A percentile compares a stretch with the other conserved stretches of the same genome.
These are phyloP conservation scores for Megaustenia siamemsis DNA, from an alignment of 2,888 invertebrate species.

Conservation along the genomic window DNA sequence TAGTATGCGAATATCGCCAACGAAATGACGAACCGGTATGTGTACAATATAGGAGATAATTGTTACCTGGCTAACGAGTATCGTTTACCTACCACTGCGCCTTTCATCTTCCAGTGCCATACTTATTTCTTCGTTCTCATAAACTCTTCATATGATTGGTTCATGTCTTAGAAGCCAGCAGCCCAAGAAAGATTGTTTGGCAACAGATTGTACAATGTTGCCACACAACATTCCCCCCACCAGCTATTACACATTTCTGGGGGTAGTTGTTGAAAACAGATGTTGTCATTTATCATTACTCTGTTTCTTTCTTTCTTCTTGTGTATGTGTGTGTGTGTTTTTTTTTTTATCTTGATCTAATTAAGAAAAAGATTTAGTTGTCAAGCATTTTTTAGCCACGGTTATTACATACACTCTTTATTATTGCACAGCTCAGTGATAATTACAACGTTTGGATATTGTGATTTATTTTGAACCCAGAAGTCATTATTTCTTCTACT, in stretches of 20 bases:
- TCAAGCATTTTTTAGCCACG: not conserved
- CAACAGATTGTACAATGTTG: not conserved
- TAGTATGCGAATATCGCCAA: too few species aligned
- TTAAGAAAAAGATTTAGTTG: too few species aligned
- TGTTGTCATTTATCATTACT: conserved; percentile 13
- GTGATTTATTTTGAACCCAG: too few species aligned
- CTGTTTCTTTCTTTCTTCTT: not conserved
- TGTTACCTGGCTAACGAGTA: not conserved
- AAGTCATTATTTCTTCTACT: too few species aligned
- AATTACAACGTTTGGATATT: not conserved
- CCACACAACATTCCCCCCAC: not conserved
- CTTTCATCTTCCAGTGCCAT: conserved; percentile 28
- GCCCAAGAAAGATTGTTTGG: not conserved
- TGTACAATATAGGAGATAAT: not conserved
- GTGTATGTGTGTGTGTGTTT: too few species aligned
- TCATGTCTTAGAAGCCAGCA: not conserved
- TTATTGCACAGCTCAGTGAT: not conserved
- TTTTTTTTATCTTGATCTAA: not conserved
- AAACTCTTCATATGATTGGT: not conserved
- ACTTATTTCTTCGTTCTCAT: conserved; percentile 22
- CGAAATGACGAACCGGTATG: too few species aligned
- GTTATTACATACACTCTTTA: not conserved
- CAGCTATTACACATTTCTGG: not conserved
- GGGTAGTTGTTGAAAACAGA: not conserved
- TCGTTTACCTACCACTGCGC: conserved; percentile 5